These are phyloP conservation scores for Sardina pilchardus DNA, from an alignment of 2,113 vertebrate species.

Conservation along the genomic window DNA sequence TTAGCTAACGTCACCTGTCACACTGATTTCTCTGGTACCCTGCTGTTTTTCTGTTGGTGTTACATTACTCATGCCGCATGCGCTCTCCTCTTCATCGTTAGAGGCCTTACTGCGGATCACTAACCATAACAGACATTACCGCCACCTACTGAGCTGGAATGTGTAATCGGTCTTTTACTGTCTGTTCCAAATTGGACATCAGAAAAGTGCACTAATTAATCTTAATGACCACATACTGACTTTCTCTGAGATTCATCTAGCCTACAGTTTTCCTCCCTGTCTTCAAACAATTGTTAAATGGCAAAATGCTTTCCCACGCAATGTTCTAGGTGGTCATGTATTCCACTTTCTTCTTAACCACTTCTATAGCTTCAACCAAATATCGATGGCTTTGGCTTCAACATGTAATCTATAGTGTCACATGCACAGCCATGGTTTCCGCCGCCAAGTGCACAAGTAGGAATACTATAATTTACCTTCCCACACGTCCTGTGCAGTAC, in stretches of 20 bases:
- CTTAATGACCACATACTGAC: neutral
- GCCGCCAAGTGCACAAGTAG: too few relatives aligned
- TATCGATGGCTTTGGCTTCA: too few relatives aligned
- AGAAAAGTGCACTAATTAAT: neutral
- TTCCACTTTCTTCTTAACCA: too few relatives aligned
- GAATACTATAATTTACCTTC: too few relatives aligned
- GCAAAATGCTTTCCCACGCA: too few relatives aligned
- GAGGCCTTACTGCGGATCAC: neutral
- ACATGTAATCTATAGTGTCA: too few relatives aligned
- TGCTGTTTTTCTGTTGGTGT: constrained; percentile 12
- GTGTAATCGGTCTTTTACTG: too few relatives aligned
- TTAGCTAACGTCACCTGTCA: constrained; percentile 4
- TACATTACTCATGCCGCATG: constrained; percentile 15
- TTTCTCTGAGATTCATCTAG: neutral
- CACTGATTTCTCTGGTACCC: neutral
- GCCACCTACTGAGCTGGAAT: neutral
- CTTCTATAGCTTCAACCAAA: too few relatives aligned
- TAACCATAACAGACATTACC: neutral
- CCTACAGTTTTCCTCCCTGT: neutral
- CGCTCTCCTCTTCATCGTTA: neutral
- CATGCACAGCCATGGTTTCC: too few relatives aligned
- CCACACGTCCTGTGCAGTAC: too few relatives aligned
- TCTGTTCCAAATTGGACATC: too few relatives aligned
- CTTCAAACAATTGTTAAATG: neutral
- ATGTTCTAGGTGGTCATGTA: too few relatives aligned